phyloP scores from a whole-genome alignment of 2,888 invertebrate species.

The Eucera pruinosa region DNA sequence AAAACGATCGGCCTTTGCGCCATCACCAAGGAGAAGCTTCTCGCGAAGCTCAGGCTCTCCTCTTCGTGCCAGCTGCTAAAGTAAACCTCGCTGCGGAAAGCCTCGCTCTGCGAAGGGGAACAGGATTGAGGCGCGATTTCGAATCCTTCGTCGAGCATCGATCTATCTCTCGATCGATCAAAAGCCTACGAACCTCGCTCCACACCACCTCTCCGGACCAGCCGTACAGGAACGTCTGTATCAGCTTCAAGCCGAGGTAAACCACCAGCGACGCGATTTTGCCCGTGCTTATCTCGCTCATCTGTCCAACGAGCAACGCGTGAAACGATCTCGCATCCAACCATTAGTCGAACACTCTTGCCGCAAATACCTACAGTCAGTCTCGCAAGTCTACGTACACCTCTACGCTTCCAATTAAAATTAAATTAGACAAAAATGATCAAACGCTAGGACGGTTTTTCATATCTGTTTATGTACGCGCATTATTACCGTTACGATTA shows the following conservation, averaged over 20 bases:
- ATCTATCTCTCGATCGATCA: no score
- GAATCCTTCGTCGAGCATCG: no score
- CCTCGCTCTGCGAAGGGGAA: conserved; percentile 65
- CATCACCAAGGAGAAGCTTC: conserved; percentile 62
- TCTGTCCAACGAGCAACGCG: conserved; percentile 6
- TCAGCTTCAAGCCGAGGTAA: conserved; percentile 56
- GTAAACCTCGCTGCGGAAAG: conserved; percentile 67
- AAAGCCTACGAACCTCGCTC: conserved; percentile 65
- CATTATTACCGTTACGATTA: no score
- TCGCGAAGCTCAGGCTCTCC: conserved; percentile 47
- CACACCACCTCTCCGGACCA: conserved; percentile 67
- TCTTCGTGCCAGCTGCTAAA: conserved; percentile 63
- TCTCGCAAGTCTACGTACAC: no score
- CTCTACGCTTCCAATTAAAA: no score
- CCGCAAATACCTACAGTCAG: no score
- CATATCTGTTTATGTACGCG: no score
- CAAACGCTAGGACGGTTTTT: no score
- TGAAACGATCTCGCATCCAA: neutral
- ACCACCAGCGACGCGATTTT: conserved; percentile 10
- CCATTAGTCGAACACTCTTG: no score
- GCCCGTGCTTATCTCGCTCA: conserved; percentile 11
- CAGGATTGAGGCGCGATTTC: neutral
- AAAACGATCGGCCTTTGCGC: conserved; percentile 69
- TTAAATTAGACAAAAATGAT: no score
- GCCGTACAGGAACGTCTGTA: conserved; percentile 69